Evolutionary conservation across 2,113 vertebrate genomes (phyloP), one percentile per base, ranked within the genome.

Genomic region (Brachyhypopomus gauderio): DNA sequence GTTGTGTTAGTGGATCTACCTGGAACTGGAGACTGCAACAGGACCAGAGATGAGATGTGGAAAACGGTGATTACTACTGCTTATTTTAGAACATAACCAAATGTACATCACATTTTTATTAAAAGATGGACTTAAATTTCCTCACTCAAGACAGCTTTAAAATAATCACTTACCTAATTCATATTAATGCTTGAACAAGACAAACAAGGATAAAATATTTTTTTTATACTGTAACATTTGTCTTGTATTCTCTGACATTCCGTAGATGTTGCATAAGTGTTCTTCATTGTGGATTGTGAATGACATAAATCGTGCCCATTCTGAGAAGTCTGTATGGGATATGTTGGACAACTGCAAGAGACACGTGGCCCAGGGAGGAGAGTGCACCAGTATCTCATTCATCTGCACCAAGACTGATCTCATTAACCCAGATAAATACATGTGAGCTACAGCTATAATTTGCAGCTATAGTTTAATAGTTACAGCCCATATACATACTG

Each of bases 1-100:
- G 22, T 82, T 62, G 22, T 62, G 9, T 19, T 82, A 19, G 38
- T 82, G 25, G 74, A 82, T 76, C 56, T 82, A 12, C 80, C 80
- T 77, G 80, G 80, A 1, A 77, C 66, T 72, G 74, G 80, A 77
- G 80, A 82, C 38, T 77, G 12, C 56, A 72, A 77, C 55, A 82
- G 63, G 38, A 77, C 25, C 25, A 77, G 80, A 82, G 64, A 82
- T 70, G 63, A 72, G 25, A 59, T 77, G 63, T 82, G 80, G 80
- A 82, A 30, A 76, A 48, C 64, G 66, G 80, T 82, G 52, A 72
- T 17, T 9, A 60, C 5, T 16, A 11, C 20, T 16, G 2, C 4
- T 12, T 1, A 70, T 69, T 69, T 69, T 9, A 20, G n/a, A n/a
- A n/a, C n/a, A n/a, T n/a, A n/a, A n/a, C n/a, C n/a, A n/a, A n/a